Conservation (phyloP, 2,888 invertebrate genomes). For the Drosophila barbarae region DNA sequence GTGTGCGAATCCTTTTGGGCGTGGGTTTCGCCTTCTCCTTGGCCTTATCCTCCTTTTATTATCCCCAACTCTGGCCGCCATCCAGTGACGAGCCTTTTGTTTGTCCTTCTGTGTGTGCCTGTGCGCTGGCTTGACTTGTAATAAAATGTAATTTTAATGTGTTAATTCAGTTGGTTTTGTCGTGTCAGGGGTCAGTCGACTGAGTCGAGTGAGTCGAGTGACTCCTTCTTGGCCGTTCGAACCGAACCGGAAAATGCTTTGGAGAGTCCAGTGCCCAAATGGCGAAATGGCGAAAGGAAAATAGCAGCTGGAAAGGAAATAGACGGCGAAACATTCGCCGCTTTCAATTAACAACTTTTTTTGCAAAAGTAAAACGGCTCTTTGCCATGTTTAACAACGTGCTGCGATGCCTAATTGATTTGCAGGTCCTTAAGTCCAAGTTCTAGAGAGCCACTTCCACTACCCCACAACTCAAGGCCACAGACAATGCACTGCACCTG, state of each 20-base stretch:
- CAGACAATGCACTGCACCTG: conserved; percentile 47
- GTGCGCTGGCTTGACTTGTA: conserved; percentile 42
- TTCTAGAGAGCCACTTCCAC: conserved; percentile 9
- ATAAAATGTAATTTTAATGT: conserved; percentile 73
- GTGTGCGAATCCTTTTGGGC: conserved; percentile 3
- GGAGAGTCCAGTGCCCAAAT: not conserved
- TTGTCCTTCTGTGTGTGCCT: conserved; percentile 10
- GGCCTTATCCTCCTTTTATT: conserved; percentile 49
- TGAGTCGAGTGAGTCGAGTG: conserved; percentile 5
- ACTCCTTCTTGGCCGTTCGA: conserved; percentile 13
- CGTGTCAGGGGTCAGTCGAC: conserved; percentile 38
- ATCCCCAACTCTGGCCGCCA: conserved; percentile 41
- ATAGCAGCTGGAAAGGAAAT: conserved; percentile 6
- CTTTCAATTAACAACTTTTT: conserved; percentile 68
- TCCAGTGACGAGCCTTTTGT: conserved; percentile 35
- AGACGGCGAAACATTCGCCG: conserved; percentile 45
- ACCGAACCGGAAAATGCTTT: conserved; percentile 3
- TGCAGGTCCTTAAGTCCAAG: conserved; percentile 45
- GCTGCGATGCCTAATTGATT: conserved; percentile 65
- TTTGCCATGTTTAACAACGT: conserved; percentile 50
- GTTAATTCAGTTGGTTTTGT: conserved; percentile 66
- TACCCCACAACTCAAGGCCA: conserved; percentile 25
- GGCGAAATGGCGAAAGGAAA: not conserved
- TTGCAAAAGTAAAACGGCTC: conserved; percentile 21
- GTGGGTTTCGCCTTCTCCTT: conserved; percentile 29